Conservation (phyloP, 2,888 invertebrate species). For the Scaptomyza caliginosa region DNA sequence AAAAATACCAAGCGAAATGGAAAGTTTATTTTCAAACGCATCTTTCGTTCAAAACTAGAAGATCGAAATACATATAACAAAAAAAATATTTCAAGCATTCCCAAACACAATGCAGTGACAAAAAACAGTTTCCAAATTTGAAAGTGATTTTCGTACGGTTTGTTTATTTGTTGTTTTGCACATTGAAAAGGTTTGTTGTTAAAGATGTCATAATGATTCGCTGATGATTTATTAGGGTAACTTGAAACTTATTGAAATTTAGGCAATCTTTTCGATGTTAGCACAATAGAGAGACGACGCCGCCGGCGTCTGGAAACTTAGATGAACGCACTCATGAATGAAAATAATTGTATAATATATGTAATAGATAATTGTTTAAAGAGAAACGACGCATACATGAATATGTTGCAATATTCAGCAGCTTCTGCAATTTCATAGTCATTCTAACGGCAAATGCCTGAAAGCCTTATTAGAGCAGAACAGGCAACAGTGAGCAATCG, state of each 20-base stretch:
- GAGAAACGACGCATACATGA: constrained; percentile 8
- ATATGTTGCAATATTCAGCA: constrained; percentile 40
- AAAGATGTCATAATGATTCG: constrained; percentile 60
- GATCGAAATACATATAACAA: constrained; percentile 49
- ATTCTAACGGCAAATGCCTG: constrained; percentile 62
- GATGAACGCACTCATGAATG: constrained; percentile 47
- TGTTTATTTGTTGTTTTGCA: constrained; percentile 20
- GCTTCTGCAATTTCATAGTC: constrained; percentile 67
- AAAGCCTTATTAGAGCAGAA: constrained; percentile 69
- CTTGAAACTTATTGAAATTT: constrained; percentile 39
- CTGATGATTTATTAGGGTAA: constrained; percentile 17
- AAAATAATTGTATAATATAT: constrained; percentile 61
- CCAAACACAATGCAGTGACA: constrained; percentile 45
- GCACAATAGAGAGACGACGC: constrained; percentile 9
- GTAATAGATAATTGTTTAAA: constrained; percentile 25
- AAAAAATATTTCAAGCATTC: constrained; percentile 28
- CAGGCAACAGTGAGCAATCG: constrained; percentile 16
- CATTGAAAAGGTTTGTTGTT: neutral
- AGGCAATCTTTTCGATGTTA: constrained; percentile 49
- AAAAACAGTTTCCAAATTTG: constrained; percentile 49
- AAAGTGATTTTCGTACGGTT: constrained; percentile 39
- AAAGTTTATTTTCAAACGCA: constrained; percentile 60
- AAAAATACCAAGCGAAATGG: constrained; percentile 58
- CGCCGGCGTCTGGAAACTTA: constrained; percentile 1
- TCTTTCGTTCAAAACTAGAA: constrained; percentile 37